Percentiles rank a stretch among this genome's conserved stretches.
These are phyloP conservation scores for Argyresthia goedartella DNA, from an alignment of 2,888 invertebrate genomes.

Conservation along the genomic window DNA sequence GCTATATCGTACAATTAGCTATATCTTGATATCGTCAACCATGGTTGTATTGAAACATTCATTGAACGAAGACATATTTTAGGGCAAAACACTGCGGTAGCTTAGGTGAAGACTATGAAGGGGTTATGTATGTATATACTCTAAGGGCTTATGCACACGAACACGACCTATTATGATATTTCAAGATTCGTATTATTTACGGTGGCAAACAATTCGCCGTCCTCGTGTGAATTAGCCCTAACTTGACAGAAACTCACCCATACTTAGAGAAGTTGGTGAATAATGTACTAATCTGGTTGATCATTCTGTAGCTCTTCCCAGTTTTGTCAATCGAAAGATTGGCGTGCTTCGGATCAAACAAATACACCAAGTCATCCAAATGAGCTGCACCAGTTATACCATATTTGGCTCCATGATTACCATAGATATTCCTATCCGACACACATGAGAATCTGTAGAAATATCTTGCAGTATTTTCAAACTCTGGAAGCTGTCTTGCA, in stretches of 20 bases:
- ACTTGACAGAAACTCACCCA: slow-evolving; percentile 12
- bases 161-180: too few species aligned
- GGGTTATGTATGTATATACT: too few species aligned
- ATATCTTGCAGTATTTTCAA: slow-evolving; percentile 9
- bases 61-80: too few species aligned
- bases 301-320: slow-evolving; percentile 11
- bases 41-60: too few species aligned
- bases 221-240: too few species aligned
- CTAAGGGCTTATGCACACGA: too few species aligned
- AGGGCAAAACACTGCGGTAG: too few species aligned
- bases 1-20: too few species aligned
- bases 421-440: slow-evolving; percentile 10
- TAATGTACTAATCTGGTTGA: slow-evolving; percentile 10
- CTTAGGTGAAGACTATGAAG: too few species aligned
- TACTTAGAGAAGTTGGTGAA: slow-evolving; percentile 18
- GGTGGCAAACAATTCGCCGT: too few species aligned
- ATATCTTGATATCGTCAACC: too few species aligned
- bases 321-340: slow-evolving; percentile 10
- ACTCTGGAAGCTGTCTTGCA: slow-evolving; percentile 13
- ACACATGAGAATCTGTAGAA: slow-evolving; percentile 12
- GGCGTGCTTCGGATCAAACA: slow-evolving; percentile 13
- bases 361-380: slow-evolving; percentile 15
- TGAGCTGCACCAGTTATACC: slow-evolving; percentile 13
- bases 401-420: slow-evolving; percentile 6
- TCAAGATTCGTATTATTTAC: too few species aligned